Evolutionary conservation across 2,797 vertebrate genomes (phyloP).

Genomic region (Limosa lapponica): DNA sequence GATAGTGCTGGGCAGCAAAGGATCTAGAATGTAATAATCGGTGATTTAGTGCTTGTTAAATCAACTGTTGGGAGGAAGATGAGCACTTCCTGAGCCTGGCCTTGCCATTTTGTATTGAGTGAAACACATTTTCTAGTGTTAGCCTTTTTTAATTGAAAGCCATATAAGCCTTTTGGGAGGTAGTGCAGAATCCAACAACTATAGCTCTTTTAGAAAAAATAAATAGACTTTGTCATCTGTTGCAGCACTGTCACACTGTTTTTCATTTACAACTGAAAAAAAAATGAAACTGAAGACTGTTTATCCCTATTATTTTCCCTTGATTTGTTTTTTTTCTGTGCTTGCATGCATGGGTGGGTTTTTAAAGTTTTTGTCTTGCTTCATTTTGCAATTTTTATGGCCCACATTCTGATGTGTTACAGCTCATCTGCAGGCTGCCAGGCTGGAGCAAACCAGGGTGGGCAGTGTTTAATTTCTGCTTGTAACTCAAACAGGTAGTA

Average conservation of each 20-base stretch:
- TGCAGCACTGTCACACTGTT: neutral
- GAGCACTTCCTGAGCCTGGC: neutral
- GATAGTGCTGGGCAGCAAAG: neutral
- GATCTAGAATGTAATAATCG: neutral
- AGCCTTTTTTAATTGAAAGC: conserved; percentile 14
- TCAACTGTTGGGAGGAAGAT: neutral
- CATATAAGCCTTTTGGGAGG: neutral
- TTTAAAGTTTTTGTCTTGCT: conserved; percentile 11
- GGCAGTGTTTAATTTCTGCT: neutral
- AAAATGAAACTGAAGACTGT: neutral
- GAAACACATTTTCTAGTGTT: neutral
- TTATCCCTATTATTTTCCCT: conserved; percentile 23
- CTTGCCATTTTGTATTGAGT: conserved; percentile 5
- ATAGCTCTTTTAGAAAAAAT: conserved; percentile 11
- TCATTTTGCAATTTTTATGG: neutral
- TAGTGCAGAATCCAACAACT: neutral
- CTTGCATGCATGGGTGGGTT: conserved; percentile 7
- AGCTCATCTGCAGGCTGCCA: neutral
- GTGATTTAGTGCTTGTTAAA: neutral
- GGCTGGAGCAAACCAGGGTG: neutral
- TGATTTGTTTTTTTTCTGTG: conserved; percentile 21
- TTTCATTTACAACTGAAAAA: conserved; percentile 16
- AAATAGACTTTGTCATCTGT: conserved; percentile 31
- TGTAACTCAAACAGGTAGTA: neutral
- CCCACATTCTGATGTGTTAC: neutral